Percentiles rank a stretch among this genome's conserved stretches.
These are phyloP conservation scores for Hyposoter dolosus DNA, from an alignment of 2,888 invertebrate genomes.

Conservation along the genomic window DNA sequence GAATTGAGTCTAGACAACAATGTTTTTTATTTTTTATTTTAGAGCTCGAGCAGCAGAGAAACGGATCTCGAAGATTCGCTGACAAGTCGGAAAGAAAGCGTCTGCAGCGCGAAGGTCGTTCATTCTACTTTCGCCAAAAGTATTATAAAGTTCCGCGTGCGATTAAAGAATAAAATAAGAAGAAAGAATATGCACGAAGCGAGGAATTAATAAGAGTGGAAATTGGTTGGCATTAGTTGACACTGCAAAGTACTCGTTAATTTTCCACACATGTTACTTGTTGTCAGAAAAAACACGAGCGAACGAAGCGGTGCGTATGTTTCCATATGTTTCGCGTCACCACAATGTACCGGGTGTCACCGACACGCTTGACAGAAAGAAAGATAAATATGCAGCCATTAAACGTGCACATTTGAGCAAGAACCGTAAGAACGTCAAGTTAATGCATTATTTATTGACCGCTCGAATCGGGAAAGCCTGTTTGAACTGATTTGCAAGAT, in stretches of 20 bases:
- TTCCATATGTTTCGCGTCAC: slow-evolving; percentile 27
- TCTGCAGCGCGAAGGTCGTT: slow-evolving; percentile 29
- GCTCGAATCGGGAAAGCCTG: neutral
- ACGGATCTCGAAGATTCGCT: slow-evolving; percentile 13
- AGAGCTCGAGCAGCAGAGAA: slow-evolving; percentile 4
- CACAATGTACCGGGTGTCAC: neutral
- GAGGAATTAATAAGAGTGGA: neutral
- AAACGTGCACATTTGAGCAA: neutral
- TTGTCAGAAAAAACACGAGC: slow-evolving; percentile 14
- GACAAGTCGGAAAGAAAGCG: slow-evolving; percentile 43
- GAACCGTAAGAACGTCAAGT: neutral
- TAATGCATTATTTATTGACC: neutral
- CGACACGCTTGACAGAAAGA: neutral
- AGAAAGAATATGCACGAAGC: neutral
- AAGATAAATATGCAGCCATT: neutral
- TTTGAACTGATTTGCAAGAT: neutral
- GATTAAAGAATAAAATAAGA: neutral
- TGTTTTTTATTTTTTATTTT: neutral
- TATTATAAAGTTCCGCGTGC: neutral
- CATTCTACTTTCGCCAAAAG: slow-evolving; percentile 47
- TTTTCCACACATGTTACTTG: slow-evolving; percentile 2
- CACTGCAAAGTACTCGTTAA: neutral
- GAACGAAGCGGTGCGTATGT: slow-evolving; percentile 17
- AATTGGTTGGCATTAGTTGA: neutral
- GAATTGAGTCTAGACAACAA: slow-evolving; percentile 3